Evolutionary conservation across 1,140 invertebrate genomes (phyloP).

Genomic region (Zaprionus camerounensis): DNA sequence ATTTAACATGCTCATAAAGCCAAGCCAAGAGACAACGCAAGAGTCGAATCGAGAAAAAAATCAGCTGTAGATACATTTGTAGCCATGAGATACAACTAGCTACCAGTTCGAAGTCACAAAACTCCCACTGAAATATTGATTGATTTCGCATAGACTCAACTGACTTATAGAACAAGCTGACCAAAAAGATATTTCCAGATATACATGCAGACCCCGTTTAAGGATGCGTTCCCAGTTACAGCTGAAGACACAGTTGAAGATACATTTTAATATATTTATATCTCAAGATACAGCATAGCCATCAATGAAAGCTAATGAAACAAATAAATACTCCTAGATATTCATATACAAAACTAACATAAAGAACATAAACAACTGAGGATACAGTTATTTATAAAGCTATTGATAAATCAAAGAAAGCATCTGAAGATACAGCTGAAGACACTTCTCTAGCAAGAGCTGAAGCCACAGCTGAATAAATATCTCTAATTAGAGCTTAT

Average conservation of each 20-base stretch:
- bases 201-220: not conserved
- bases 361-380: not conserved
- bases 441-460: not conserved
- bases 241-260: not conserved
- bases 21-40: not conserved
- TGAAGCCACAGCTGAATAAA: rapidly evolving
- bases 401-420: not conserved
- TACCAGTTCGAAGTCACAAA: not conserved
- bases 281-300: too few relatives aligned
- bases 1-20: constrained; percentile 76
- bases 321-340: not conserved
- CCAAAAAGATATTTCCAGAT: not conserved
- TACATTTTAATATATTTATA: too few relatives aligned
- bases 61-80: not conserved
- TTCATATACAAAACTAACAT: not conserved
- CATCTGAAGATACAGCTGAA: not conserved
- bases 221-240: not conserved
- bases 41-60: too few relatives aligned
- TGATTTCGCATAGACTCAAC: not conserved
- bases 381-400: not conserved
- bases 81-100: not conserved
- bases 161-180: not conserved
- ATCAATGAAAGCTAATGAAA: too few relatives aligned
- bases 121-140: not conserved
- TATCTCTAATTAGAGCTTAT: too few relatives aligned